Evolutionary conservation across 1,140 invertebrate genomes (phyloP).

Genomic region (Penaeus chinensis): DNA sequence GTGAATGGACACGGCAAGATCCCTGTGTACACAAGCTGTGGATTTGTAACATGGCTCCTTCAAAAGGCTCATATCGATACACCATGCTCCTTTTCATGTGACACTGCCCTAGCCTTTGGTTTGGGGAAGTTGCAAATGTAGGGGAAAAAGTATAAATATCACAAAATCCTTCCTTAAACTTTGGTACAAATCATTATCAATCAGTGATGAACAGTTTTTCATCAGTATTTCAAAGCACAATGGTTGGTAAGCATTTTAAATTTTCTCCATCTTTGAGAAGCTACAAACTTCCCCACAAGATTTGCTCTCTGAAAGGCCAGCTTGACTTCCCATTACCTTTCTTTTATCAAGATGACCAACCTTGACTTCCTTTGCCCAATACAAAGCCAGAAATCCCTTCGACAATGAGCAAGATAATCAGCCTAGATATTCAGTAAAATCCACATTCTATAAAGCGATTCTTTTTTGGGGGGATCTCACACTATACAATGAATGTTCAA

Average conservation of each 20-base stretch:
- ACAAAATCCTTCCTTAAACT: too few relatives aligned
- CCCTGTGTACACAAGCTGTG: conserved; percentile 29
- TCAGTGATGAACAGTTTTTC: too few relatives aligned
- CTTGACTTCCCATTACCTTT: conserved; percentile 5
- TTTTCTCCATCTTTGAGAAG: too few relatives aligned
- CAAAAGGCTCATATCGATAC: conserved; percentile 6
- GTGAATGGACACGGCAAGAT: conserved; percentile 19
- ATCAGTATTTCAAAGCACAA: too few relatives aligned
- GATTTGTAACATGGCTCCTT: conserved; percentile 25
- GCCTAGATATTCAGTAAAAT: conserved; percentile 19
- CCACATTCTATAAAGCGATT: conserved; percentile 36
- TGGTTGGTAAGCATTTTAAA: too few relatives aligned
- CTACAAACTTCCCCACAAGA: too few relatives aligned
- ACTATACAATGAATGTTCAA: conserved; percentile 24
- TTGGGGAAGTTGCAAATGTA: conserved; percentile 9
- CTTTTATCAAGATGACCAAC: not conserved
- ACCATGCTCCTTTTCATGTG: not conserved
- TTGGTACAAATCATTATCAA: too few relatives aligned
- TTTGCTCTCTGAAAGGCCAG: too few relatives aligned
- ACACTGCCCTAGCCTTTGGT: conserved; percentile 1
- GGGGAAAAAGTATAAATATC: conserved; percentile 11
- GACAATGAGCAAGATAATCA: conserved; percentile 25
- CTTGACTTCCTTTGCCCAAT: not conserved
- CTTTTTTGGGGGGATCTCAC: conserved; percentile 7
- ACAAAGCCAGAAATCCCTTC: conserved; percentile 6